Base-by-base conservation (phyloP, 1,140 invertebrate genomes). In the Aphelenchoides avenae region DNA sequence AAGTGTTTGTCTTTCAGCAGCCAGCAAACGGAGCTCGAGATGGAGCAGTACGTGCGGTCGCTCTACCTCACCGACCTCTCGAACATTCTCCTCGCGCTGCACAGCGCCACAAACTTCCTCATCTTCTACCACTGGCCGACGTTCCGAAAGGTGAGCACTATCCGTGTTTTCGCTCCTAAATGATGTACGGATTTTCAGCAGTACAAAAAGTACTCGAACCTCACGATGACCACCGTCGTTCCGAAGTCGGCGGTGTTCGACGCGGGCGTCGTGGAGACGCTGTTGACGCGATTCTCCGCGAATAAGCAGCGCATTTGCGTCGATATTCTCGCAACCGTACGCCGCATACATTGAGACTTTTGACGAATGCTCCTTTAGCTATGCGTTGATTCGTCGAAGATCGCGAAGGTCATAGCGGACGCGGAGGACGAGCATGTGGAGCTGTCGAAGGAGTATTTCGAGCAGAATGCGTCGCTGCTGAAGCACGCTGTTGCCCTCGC, bases 31-130 rank as follows among this genome's bases (percentile, higher is more conserved):
- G 68, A 68, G 48, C 30, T 71, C 13, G 67, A 68, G 46, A 71
- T 68, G 49, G 52, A 72, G 30, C 57, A 70, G n/a, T n/a, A n/a
- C 37, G 62, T 76, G 3, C 58, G 66, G 9, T 70, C 71, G 6
- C 54, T 75, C 18, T 76, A 77, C 39, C 47, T 75, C 13, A 75
- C 73, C 30, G 73, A 75, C 43, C 65, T 77, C 34, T 76, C 73
- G 15, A 75, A 74, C 49, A 50, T 64, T 37, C 44, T 70, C 6
- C 40, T 73, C 18, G 70, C 71, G 22, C 37, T 72, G n/a, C 68
- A 70, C 34, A 59, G 41, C 37, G 57, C 67, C 13, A n/a, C 73
- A 9, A 75, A 75, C 55, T 75, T 73, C 73, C 53, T 75, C 6
- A 61, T 75, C 26, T 75, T 75, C 64, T 75, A 71, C 37, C 64